Base-by-base conservation (phyloP, 2,888 invertebrate genomes). In the Carabus problematicus region DNA sequence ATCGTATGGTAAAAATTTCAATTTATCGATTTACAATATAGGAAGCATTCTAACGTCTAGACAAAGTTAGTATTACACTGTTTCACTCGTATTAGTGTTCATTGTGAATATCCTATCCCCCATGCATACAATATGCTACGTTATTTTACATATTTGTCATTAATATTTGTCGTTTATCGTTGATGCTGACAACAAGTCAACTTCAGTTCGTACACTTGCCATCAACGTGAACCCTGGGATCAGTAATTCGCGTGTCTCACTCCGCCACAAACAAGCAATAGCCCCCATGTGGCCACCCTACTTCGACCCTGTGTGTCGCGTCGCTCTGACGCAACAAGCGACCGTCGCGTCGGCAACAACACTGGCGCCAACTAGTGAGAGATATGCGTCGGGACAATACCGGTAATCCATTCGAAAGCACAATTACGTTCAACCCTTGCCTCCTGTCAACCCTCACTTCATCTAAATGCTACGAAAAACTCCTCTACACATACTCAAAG, bases 241-340 rank as follows among this genome's bases (percentile, higher is more conserved):
- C 63, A 63, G 63, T 63, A 63, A 63, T 63, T 63, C 52, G 19
- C 63, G 18, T 16, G 39, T 40, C 6, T 29, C 29, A 3, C 29
- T 29, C 6, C 29, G n/a, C 29, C 29, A 6, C 29, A 29, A 29
- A 29, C 29, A 6, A 3, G 29, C 29, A 45, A 6, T 11, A 9
- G 12, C 45, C 45, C 12, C 12, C 2, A n/a, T 45, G 45, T 1
- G 2, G 29, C 29, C 29, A 29, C 29, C 29, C 29, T 6, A 29
- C 3, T 29, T 29, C 29, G 29, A 29, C 29, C 29, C 29, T 29
- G 29, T 29, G 6, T 6, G 29, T 29, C 29, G 18, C 49, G 64
- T 54, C 63, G 63, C 63, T 54, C 19, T 64, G 64, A 64, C 64
- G 64, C 64, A 64, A 64, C 64, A 64, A 64, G 64, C 55, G 64